Evolutionary conservation across 2,113 vertebrate genomes (phyloP), one percentile per base, ranked within the genome.

Genomic region (Saccopteryx bilineata): DNA sequence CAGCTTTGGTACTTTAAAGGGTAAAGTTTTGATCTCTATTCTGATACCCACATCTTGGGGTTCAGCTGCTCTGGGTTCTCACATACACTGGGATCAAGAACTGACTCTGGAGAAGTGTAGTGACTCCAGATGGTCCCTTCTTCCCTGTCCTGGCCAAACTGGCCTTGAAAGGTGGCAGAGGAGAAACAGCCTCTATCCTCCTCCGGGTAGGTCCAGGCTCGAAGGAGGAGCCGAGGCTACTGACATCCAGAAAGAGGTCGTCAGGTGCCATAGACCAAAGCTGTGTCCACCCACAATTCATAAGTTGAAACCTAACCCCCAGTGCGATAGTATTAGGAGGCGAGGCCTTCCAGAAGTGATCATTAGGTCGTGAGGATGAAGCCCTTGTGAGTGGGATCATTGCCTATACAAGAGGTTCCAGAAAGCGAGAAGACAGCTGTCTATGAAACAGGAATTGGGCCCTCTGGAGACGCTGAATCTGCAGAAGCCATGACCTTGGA

Each of bases 1-100:
- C 19, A 31, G 58, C 82, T 9, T 3, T 0, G 7, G 39, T 0
- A 11, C 0, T 0, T 8, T 2, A 33, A 94, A 68, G 46, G 28
- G 24, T 24, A 10, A 39, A 18, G 9, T 6, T 52, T 61, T 48
- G 68, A 87, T 33, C 31, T 14, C 56, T 17, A 24, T 15, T 15
- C 11, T 19, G 48, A 56, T 26, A 46, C 26, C 17, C 65, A 12
- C 0, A 0, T 4, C 33, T 33, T 9, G 52, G 60, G 48, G 7
- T 31, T 69, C 33, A 33, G 72, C 26, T 9, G 9, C 24, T 24
- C 63, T 17, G 24, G 14, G 10, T 19, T 2, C 63, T 10, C 72
- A 24, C 18, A 17, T 56, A 31, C 60, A 54, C 19, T 5, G 76
- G 65, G 52, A 31, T 52, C 10, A 75, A 92, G 63, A 52, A 4